Evolutionary conservation across 2,113 vertebrate genomes (phyloP).

Genomic region (Synodontis membranacea): DNA sequence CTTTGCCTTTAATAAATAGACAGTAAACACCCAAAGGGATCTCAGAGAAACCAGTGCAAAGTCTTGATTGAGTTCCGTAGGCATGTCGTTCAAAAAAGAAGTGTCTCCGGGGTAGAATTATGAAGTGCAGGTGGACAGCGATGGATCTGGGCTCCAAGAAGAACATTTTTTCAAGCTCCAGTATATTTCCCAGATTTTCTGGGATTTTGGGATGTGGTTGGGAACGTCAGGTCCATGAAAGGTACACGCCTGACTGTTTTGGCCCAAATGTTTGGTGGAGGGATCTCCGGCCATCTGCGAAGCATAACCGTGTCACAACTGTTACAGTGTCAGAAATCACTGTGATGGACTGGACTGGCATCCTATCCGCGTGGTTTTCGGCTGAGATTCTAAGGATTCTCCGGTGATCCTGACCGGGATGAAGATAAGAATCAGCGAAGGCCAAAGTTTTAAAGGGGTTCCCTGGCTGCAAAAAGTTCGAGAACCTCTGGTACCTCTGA

Average conservation of each 20-base stretch:
- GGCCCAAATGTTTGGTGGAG: background rate
- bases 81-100: too few relatives aligned
- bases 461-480: background rate
- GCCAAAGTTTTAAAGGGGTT: background rate
- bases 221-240: background rate
- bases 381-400: background rate
- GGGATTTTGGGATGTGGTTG: background rate
- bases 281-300: background rate
- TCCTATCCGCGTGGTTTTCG: background rate
- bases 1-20: too few relatives aligned
- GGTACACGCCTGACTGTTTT: too few relatives aligned
- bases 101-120: too few relatives aligned
- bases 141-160: background rate
- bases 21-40: too few relatives aligned
- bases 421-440: background rate
- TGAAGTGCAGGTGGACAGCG: too few relatives aligned
- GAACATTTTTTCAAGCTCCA: background rate
- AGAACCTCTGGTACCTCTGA: background rate
- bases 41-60: too few relatives aligned
- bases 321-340: too few relatives aligned
- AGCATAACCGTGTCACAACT: background rate
- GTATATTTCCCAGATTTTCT: background rate
- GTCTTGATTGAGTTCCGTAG: too few relatives aligned
- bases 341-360: too few relatives aligned
- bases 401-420: background rate